phyloP scores from a whole-genome alignment of 2,888 invertebrate species.

The Hypselothyrea guttata region DNA sequence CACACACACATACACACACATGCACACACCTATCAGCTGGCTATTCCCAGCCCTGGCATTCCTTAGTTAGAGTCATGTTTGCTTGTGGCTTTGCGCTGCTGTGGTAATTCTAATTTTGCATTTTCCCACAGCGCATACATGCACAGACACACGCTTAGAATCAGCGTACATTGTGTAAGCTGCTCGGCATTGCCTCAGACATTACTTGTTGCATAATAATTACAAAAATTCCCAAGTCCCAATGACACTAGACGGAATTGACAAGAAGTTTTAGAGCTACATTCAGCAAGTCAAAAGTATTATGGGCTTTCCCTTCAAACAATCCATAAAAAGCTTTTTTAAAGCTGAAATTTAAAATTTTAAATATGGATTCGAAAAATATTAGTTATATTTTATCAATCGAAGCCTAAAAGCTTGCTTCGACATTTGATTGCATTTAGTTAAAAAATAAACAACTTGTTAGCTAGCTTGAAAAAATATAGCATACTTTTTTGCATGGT shows the following conservation, averaged over 20 bases:
- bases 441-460: neutral
- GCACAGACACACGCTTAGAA: constrained; percentile 9
- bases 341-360: no score
- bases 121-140: constrained; percentile 37
- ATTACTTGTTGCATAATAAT: constrained; percentile 71
- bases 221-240: constrained; percentile 14
- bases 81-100: constrained; percentile 26
- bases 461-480: neutral
- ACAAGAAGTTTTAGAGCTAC: constrained; percentile 1
- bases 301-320: no score
- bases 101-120: constrained; percentile 54
- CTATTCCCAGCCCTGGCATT: constrained; percentile 1
- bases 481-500: constrained; percentile 24
- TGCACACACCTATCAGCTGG: no score
- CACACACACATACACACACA: neutral
- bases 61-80: constrained; percentile 21
- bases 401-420: no score
- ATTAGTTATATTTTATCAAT: no score
- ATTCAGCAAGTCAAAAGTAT: no score
- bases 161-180: constrained; percentile 10
- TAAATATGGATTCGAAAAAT: no score
- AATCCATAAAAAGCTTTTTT: neutral
- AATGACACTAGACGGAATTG: constrained; percentile 7
- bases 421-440: no score
- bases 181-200: constrained; percentile 35